Evolutionary conservation across 2,797 vertebrate species (phyloP).

Genomic region (Chloroceryle amazona): DNA sequence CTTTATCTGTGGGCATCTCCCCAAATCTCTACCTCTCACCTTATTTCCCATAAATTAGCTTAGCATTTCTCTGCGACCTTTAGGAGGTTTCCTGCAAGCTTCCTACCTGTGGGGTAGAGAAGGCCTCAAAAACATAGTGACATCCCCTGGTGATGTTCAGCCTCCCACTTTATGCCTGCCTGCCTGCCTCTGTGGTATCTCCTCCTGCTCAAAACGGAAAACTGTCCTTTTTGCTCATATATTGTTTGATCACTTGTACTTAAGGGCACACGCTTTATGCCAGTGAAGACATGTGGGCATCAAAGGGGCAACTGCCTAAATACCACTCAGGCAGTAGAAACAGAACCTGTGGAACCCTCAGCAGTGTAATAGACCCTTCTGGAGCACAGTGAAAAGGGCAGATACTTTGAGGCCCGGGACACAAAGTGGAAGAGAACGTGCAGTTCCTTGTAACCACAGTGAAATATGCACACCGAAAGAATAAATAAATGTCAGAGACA

Average conservation of each 20-base stretch:
- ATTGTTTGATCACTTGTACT: neutral
- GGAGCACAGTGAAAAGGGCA: neutral
- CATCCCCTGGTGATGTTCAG: neutral
- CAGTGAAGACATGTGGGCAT: neutral
- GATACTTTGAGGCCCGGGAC: neutral
- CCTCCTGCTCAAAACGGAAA: neutral
- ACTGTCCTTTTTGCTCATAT: neutral
- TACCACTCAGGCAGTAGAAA: neutral
- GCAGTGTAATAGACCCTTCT: neutral
- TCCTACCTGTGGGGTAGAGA: neutral
- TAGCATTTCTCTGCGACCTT: neutral
- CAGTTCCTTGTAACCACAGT: neutral
- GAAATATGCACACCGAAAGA: neutral
- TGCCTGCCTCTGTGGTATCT: neutral
- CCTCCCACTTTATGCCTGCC: neutral
- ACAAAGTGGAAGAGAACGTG: neutral
- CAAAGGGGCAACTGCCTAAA: neutral
- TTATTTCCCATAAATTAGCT: neutral
- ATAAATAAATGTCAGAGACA: neutral
- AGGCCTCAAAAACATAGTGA: neutral
- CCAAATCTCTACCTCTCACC: neutral
- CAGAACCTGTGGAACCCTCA: neutral
- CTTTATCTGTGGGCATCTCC: neutral
- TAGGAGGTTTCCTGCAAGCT: neutral
- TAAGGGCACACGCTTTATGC: neutral